phyloP scores from a whole-genome alignment of 1,140 invertebrate genomes.

The Papilio polytes region DNA sequence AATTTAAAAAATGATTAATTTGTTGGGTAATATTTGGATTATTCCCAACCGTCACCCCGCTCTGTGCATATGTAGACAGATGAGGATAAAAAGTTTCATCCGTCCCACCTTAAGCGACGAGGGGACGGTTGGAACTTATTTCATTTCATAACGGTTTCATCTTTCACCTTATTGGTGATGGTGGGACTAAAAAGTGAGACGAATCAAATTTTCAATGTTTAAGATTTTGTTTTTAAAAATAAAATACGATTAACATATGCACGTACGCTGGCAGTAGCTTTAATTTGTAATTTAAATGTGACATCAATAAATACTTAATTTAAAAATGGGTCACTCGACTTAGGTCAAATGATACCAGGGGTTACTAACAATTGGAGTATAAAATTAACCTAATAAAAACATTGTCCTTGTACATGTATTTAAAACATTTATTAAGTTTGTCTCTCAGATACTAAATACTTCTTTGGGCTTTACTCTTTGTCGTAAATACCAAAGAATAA shows the following conservation, averaged over 20 bases:
- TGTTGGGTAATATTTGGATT: neutral
- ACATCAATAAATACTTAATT: slow-evolving; percentile 8
- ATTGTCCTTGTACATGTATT: neutral
- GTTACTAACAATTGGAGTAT: neutral
- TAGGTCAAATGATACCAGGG: neutral
- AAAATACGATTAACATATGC: neutral
- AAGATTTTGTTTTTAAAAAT: neutral
- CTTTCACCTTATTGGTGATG: no score
- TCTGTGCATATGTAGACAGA: no score
- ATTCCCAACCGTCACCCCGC: no score
- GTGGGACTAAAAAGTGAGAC: no score
- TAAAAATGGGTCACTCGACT: neutral
- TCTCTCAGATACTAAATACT: neutral
- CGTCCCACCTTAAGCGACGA: no score
- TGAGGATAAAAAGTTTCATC: no score
- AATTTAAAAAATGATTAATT: neutral
- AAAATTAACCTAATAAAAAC: neutral
- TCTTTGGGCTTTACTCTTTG: neutral
- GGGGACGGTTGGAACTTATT: no score
- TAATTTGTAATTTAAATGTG: slow-evolving; percentile 24
- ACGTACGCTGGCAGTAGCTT: neutral
- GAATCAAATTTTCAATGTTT: no score
- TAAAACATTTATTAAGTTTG: neutral
- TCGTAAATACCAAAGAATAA: neutral
- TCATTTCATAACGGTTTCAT: no score